Evolutionary conservation across 2,888 invertebrate genomes (phyloP).

Genomic region (Metallyticus violacea): DNA sequence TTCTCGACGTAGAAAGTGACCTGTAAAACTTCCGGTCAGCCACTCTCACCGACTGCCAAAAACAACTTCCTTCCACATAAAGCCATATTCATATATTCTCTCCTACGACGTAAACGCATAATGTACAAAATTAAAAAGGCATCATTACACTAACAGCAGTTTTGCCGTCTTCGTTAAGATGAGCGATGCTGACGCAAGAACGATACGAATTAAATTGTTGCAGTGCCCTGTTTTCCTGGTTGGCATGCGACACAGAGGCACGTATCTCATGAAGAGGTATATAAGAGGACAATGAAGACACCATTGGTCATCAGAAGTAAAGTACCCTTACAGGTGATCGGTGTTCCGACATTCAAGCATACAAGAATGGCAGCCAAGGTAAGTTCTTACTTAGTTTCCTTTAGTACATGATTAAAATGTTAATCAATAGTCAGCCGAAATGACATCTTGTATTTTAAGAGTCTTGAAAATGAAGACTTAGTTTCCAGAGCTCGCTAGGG

Average conservation of each 20-base stretch:
- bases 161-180: neutral
- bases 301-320: neutral
- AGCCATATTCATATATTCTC: neutral
- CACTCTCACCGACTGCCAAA: neutral
- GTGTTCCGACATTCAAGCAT: neutral
- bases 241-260: slow-evolving; percentile 5
- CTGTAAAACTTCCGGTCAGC: neutral
- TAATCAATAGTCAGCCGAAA: too few relatives aligned
- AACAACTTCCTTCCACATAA: neutral
- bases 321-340: neutral
- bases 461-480: too few relatives aligned
- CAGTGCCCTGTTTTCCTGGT: neutral
- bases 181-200: neutral
- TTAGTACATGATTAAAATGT: too few relatives aligned
- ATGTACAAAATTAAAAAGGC: neutral
- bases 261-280: neutral
- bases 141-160: neutral
- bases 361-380: slow-evolving; percentile 27
- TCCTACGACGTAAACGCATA: neutral
- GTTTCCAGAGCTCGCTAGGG: too few relatives aligned
- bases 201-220: neutral
- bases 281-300: neutral
- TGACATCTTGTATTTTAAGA: too few relatives aligned
- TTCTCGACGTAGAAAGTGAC: neutral
- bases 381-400: neutral